Evolutionary conservation across 2,113 vertebrate species (phyloP).

Genomic region (Anguilla rostrata): DNA sequence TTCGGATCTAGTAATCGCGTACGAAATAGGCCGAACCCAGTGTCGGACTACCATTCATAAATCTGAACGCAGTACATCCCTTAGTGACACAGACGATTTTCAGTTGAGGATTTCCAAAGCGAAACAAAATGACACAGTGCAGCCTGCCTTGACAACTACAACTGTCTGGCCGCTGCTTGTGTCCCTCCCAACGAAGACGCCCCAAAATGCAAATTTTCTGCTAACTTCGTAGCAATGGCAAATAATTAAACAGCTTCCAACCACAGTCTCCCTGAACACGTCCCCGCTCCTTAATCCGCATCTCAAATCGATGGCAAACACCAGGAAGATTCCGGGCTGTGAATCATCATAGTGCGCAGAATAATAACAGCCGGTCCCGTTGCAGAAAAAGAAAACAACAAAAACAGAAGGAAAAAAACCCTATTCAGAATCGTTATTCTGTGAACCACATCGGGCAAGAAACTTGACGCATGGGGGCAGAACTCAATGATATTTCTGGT

Average conservation of each 20-base stretch:
- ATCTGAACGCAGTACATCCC: slow-evolving; percentile 23
- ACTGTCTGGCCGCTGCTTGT: not conserved
- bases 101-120: slow-evolving; percentile 18
- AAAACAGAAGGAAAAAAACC: slow-evolving; percentile 7
- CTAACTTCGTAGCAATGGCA: slow-evolving; percentile 30
- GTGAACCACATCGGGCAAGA: slow-evolving; percentile 20
- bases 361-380: slow-evolving; percentile 17
- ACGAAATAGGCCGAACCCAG: slow-evolving; percentile 25
- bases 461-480: slow-evolving; percentile 13
- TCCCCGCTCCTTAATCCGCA: slow-evolving; percentile 21
- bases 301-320: slow-evolving; percentile 19
- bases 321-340: slow-evolving; percentile 5
- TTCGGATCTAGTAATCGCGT: slow-evolving; percentile 4
- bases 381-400: slow-evolving; percentile 8
- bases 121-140: slow-evolving; percentile 7
- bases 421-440: slow-evolving; percentile 12
- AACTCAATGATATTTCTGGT: slow-evolving; percentile 17
- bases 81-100: slow-evolving; percentile 4
- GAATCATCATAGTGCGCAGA: slow-evolving; percentile 16
- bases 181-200: slow-evolving; percentile 27
- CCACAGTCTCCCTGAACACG: slow-evolving; percentile 25
- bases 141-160: slow-evolving; percentile 20
- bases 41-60: slow-evolving; percentile 34
- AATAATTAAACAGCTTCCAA: slow-evolving; percentile 26
- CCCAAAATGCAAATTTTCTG: slow-evolving; percentile 27